Base-by-base conservation (phyloP, 2,888 invertebrate genomes). In the Priocnemis perturbator region DNA sequence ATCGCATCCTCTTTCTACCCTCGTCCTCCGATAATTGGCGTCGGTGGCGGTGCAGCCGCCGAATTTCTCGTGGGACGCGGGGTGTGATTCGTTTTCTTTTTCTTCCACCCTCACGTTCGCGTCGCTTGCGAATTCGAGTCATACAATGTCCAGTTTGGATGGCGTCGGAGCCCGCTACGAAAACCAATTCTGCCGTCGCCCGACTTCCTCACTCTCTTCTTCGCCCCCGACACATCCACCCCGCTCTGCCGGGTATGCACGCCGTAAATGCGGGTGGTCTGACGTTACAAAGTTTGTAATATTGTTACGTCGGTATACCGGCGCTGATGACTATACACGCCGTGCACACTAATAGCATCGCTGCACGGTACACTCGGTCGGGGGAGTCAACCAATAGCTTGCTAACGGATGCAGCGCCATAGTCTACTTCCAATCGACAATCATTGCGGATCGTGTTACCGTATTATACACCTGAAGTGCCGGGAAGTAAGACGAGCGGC, bases 11-110 rank as follows among this genome's bases (percentile, higher is more conserved):
- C 48, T 74, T 66, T 74, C 71, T 23, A 23, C 52, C 47, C 65
- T 66, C 67, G 71, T 68, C 63, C 57, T 61, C 59, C 68, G 67
- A 73, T 75, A 73, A 75, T 73, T 73, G 74, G 67, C 47, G 57
- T 19, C 62, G 59, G 55, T 50, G 68, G 58, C 59, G 56, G 57
- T 53, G 45, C 17, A 47, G 30, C 60, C 48, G 60, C 48, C 66
- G 56, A 73, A 75, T 70, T 73, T 75, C 73, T 75, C 74, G 56
- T 50, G 73, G 74, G 74, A 70, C 52, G 9, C n/a, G 17, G n/a
- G 26, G 26, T 60, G 17, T 20, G 45, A 21, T 55, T 37, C 61
- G 23, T 47, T 62, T 60, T 61, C 56, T 30, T 55, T 60, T 47
- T 19, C 53, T 23, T n/a, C 62, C 11, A 3, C 4, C 9, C 50